Evolutionary conservation across 2,113 vertebrate species (phyloP).

Genomic region (Actinemys pallida): DNA sequence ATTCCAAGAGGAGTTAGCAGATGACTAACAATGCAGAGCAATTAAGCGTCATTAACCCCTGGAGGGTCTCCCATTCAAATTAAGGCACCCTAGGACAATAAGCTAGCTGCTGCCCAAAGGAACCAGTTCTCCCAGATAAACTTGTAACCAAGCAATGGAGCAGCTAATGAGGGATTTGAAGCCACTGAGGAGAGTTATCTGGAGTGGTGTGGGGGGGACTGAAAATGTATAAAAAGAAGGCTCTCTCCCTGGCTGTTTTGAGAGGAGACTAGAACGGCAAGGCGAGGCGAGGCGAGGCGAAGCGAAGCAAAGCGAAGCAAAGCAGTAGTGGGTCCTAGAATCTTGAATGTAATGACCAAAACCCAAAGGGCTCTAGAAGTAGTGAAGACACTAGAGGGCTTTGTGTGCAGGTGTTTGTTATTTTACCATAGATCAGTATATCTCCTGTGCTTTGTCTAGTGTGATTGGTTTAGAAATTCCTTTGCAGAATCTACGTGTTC

Average conservation of each 20-base stretch:
- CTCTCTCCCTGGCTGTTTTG: neutral
- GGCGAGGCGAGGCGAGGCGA: fast-evolving
- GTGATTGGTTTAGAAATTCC: fast-evolving
- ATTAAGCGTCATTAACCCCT: neutral
- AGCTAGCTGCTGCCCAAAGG: neutral
- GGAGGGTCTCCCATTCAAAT: neutral
- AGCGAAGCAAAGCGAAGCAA: too few relatives aligned
- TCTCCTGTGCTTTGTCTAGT: neutral
- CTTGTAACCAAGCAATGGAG: neutral
- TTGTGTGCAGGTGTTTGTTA: neutral
- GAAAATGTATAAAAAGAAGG: neutral
- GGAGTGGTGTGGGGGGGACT: neutral
- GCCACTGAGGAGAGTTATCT: neutral
- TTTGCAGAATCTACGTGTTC: neutral
- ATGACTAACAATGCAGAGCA: neutral
- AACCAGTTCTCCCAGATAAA: neutral
- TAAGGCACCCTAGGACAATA: neutral
- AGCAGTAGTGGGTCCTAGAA: neutral
- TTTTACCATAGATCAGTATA: neutral
- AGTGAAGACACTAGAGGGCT: neutral
- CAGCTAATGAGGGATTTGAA: neutral
- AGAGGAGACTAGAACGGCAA: neutral
- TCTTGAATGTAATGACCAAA: neutral
- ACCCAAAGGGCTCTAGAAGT: neutral
- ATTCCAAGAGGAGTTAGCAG: neutral